Base-by-base conservation (phyloP, 2,888 invertebrate genomes). In the Xiphydria camelus region DNA sequence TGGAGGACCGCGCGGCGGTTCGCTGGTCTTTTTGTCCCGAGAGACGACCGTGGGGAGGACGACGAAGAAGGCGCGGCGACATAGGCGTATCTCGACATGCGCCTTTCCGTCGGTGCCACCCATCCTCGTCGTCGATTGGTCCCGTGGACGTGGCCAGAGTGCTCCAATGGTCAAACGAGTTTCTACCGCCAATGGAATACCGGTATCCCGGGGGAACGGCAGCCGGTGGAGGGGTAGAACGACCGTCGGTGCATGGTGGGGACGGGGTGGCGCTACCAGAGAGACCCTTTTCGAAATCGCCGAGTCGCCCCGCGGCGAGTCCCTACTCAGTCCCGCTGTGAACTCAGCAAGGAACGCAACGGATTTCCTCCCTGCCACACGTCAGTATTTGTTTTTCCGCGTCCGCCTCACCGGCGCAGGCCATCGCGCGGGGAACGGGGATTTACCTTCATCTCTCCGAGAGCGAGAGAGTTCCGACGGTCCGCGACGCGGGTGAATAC, bases 311-410 rank as follows among this genome's bases (percentile, higher is more conserved):
- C 77, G 61, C 64, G 60, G 68, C 57, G 66, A 57, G 62, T 51
- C 53, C 53, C 53, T 60, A 54, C 61, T 73, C 75, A 75, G 75
- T 75, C 75, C 75, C 67, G 75, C 75, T 75, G 75, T 72, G 75
- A 70, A 67, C 73, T 61, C 73, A 71, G 73, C 70, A 68, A 72
- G 70, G 66, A 67, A 69, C 73, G 53, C 59, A 57, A 48, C 54
- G 50, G 55, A 53, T 49, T 53, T 53, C 49, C 47, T 42, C 51
- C 44, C 49, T 51, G 48, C 44, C 54, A 55, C 50, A 45, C 41
- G 51, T 34, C 21, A 37, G 17, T 15, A 22, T 36, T 43, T 35
- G 23, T 39, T 34, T 29, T 29, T 29, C 29, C 29, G 26, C 26
- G 26, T 26, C 26, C 26, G 26, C 26, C 26, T 5, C 26, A 34